Conservation (phyloP, 2,888 invertebrate species). For the Rotaria magnacalcarata region DNA sequence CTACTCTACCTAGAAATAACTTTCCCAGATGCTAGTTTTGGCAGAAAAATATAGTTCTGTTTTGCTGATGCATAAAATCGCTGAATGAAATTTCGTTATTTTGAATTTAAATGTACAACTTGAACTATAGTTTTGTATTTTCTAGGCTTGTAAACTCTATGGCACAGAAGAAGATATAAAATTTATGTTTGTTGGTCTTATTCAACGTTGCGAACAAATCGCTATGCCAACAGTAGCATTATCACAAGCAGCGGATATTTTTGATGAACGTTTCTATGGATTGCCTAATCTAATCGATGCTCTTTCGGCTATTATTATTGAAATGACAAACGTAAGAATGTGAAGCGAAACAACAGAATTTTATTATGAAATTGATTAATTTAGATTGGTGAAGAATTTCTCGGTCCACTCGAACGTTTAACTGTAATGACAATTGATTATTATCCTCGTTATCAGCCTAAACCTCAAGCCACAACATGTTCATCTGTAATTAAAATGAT, state of each 20-base stretch:
- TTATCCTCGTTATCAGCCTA: conserved; percentile 44
- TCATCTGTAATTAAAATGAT: conserved; percentile 24
- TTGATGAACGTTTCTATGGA: conserved; percentile 53
- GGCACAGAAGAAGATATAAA: conserved; percentile 54
- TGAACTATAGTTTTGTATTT: neutral
- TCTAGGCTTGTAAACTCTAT: conserved; percentile 57
- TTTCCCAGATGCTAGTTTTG: too few relatives aligned
- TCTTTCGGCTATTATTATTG: conserved; percentile 54
- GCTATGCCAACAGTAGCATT: conserved; percentile 36
- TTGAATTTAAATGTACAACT: too few relatives aligned
- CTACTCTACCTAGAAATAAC: too few relatives aligned
- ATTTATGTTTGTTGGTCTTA: conserved; percentile 58
- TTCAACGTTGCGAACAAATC: conserved; percentile 57
- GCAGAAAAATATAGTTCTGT: too few relatives aligned
- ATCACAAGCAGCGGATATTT: conserved; percentile 50
- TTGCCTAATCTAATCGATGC: conserved; percentile 57
- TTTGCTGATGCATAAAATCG: too few relatives aligned
- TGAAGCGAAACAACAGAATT: conserved; percentile 48
- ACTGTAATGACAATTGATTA: conserved; percentile 44
- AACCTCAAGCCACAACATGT: conserved; percentile 34
- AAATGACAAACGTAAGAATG: conserved; percentile 52
- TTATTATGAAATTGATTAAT: conserved; percentile 40
- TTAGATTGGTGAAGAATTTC: conserved; percentile 44
- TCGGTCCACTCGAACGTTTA: conserved; percentile 42
- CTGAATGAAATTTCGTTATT: too few relatives aligned